Conservation (phyloP, 2,888 invertebrate species). For the Agriopis leucophaearia region DNA sequence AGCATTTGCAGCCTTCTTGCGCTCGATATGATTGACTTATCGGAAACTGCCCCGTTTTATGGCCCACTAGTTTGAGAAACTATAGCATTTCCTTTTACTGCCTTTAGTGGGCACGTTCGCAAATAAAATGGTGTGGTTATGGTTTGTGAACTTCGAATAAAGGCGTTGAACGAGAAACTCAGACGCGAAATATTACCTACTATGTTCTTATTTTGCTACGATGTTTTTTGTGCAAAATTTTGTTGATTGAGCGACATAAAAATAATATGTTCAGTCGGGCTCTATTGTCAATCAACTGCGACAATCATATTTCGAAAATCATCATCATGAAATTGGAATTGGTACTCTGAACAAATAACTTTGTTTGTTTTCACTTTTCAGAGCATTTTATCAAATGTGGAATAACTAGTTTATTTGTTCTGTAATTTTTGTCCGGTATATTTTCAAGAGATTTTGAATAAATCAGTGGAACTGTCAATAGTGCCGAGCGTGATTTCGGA, state of each 20-base stretch:
- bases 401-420: slow-evolving; percentile 36
- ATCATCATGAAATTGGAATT: slow-evolving; percentile 17
- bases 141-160: slow-evolving; percentile 33
- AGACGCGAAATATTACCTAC: slow-evolving; percentile 11
- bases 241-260: slow-evolving; percentile 19
- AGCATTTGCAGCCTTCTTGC: slow-evolving; percentile 35
- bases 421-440: slow-evolving; percentile 37
- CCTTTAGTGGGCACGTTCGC: slow-evolving; percentile 32
- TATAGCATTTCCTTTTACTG: slow-evolving; percentile 44
- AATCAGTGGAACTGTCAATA: slow-evolving; percentile 44
- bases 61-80: slow-evolving; percentile 40
- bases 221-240: slow-evolving; percentile 8
- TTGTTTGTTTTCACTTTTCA: slow-evolving; percentile 13
- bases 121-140: slow-evolving; percentile 31
- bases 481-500: slow-evolving; percentile 33
- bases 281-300: slow-evolving; percentile 11
- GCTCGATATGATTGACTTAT: slow-evolving; percentile 47
- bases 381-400: slow-evolving; percentile 18
- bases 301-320: slow-evolving; percentile 17
- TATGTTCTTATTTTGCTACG: slow-evolving; percentile 1
- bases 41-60: slow-evolving; percentile 45
- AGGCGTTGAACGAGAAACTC: slow-evolving; percentile 14
- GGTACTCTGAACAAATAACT: not conserved
- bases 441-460: slow-evolving; percentile 35
- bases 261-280: not conserved